phyloP scores from a whole-genome alignment of 2,888 invertebrate species.

The Cantharis flavilabris region DNA sequence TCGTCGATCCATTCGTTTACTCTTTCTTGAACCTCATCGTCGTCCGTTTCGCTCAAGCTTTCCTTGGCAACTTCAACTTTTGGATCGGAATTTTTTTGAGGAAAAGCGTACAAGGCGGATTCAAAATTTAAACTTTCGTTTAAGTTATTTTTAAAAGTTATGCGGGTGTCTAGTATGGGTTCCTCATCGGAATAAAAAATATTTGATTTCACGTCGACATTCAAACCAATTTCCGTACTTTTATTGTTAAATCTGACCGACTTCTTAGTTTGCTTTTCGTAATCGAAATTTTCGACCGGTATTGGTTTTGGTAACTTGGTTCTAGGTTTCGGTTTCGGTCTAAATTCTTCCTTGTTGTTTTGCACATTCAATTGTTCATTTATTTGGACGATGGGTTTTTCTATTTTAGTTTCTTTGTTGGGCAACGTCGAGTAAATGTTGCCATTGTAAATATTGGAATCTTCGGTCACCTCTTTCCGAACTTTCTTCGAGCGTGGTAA shows the following conservation, averaged over 20 bases:
- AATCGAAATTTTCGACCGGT: slow-evolving; percentile 40
- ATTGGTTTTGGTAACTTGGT: slow-evolving; percentile 39
- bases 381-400: not conserved
- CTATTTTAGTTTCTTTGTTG: not conserved
- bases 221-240: slow-evolving; percentile 41
- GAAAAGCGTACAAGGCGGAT: not conserved
- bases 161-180: not conserved
- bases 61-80: not conserved
- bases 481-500: not conserved
- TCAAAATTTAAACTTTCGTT: not conserved
- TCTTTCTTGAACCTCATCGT: slow-evolving; percentile 37
- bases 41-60: slow-evolving; percentile 18
- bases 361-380: not conserved
- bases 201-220: not conserved
- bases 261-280: slow-evolving; percentile 49
- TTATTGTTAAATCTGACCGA: slow-evolving; percentile 51
- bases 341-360: not conserved
- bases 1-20: slow-evolving; percentile 52
- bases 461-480: not conserved
- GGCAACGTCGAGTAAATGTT: not conserved
- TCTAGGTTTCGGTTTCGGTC: slow-evolving; percentile 47
- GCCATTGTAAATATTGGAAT: not conserved
- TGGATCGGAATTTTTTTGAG: not conserved
- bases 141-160: not conserved
- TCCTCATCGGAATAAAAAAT: not conserved